These are phyloP conservation scores for Trogon melanurus DNA, from an alignment of 2,113 vertebrate species.

Conservation along the genomic window DNA sequence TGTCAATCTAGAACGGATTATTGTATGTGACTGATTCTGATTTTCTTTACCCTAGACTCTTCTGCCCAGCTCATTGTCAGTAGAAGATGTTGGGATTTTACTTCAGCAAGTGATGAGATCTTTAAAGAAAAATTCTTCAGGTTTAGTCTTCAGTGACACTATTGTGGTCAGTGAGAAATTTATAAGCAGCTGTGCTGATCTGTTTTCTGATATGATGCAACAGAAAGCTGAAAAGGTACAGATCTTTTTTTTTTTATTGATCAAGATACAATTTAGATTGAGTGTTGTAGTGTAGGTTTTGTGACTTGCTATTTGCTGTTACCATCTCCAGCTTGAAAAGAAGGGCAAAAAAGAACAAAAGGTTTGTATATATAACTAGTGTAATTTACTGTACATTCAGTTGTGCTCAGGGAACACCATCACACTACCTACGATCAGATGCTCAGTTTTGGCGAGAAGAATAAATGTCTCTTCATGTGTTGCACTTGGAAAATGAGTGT, in stretches of 20 bases:
- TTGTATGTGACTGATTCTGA: not conserved
- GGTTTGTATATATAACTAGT: not conserved
- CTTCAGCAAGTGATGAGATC: conserved; percentile 90
- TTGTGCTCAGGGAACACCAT: not conserved
- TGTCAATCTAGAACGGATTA: not conserved
- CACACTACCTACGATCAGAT: not conserved
- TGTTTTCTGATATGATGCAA: conserved; percentile 89
- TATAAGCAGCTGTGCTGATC: conserved; percentile 81
- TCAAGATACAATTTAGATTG: accelerated
- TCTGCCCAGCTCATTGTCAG: conserved; percentile 90
- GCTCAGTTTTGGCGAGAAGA: not conserved
- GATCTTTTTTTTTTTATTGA: not conserved
- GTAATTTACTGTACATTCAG: not conserved
- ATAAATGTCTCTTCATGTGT: not conserved
- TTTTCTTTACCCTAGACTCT: conserved; percentile 79
- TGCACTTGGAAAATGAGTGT: not conserved
- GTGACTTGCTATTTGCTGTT: not conserved
- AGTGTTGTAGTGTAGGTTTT: not conserved
- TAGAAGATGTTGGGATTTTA: conserved; percentile 87
- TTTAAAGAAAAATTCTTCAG: conserved; percentile 80
- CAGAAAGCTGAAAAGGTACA: conserved; percentile 92
- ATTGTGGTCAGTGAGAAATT: conserved; percentile 93
- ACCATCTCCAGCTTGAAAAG: not conserved
- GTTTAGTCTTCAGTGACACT: conserved; percentile 82
- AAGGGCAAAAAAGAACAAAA: not conserved